Conservation (phyloP, 2,797 vertebrate species). For the Sciurus carolinensis region DNA sequence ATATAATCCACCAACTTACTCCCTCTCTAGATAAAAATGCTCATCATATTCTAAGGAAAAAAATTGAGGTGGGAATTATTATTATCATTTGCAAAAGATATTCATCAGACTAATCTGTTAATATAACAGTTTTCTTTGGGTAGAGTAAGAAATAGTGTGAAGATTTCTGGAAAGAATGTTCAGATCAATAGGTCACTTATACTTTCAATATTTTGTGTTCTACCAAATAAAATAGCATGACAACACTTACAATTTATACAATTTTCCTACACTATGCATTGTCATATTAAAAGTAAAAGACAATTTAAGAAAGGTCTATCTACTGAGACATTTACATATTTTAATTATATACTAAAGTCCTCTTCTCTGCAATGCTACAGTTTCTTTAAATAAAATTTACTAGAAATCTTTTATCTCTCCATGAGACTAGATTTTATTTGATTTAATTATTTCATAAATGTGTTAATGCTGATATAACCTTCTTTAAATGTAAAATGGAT, state of each 20-base stretch:
- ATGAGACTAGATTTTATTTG: neutral
- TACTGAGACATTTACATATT: neutral
- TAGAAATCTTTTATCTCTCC: neutral
- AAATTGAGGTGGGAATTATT: neutral
- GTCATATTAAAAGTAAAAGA: neutral
- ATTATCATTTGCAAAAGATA: neutral
- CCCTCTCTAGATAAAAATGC: too few relatives aligned
- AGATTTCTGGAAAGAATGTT: neutral
- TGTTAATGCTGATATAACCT: neutral
- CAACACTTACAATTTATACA: neutral
- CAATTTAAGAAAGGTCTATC: neutral
- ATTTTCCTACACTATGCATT: neutral
- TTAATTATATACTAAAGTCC: neutral
- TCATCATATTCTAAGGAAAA: neutral
- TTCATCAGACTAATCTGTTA: neutral
- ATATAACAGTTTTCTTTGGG: neutral
- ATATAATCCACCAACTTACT: neutral
- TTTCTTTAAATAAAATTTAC: neutral
- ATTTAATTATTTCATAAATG: neutral
- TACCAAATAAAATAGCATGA: neutral
- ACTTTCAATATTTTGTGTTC: neutral
- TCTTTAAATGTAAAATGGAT: neutral
- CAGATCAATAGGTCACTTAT: neutral
- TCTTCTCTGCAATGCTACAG: neutral
- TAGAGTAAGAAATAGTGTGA: neutral